phyloP scores from a whole-genome alignment of 1,140 invertebrate genomes.

The Drosophila leontia region DNA sequence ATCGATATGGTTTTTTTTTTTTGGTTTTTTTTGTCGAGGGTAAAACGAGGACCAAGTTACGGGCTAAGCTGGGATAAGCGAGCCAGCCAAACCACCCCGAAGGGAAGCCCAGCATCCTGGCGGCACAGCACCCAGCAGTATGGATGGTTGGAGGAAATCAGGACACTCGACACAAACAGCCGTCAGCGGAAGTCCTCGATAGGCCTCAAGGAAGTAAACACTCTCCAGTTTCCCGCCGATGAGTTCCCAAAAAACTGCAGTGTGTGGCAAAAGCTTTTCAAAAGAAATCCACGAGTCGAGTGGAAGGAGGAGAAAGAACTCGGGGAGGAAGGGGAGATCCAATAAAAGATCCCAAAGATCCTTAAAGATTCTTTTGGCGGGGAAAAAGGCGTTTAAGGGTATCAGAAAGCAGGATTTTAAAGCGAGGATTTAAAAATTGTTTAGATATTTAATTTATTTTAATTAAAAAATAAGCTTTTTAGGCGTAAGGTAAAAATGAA shows the following conservation, averaged over 20 bases:
- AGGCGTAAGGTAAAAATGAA: too few relatives aligned
- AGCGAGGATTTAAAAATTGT: too few relatives aligned
- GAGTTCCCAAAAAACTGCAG: conserved; percentile 40
- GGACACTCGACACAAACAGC: conserved; percentile 44
- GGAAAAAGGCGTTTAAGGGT: neutral
- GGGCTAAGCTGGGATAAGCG: conserved; percentile 67
- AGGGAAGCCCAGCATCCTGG: conserved; percentile 9
- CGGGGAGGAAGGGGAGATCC: neutral
- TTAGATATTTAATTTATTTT: neutral
- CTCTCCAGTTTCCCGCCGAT: conserved; percentile 45
- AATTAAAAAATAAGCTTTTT: too few relatives aligned
- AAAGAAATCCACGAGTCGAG: neutral
- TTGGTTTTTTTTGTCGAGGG: neutral
- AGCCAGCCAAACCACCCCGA: conserved; percentile 39
- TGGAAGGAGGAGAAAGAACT: neutral
- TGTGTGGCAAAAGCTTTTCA: conserved; percentile 54
- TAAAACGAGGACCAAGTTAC: conserved; percentile 43
- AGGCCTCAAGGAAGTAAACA: conserved; percentile 79
- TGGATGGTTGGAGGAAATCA: conserved; percentile 1
- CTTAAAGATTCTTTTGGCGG: neutral
- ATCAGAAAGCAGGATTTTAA: neutral
- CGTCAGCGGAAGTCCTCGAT: conserved; percentile 70
- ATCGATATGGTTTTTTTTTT: conserved; percentile 46
- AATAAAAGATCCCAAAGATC: neutral
- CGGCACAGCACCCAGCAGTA: conserved; percentile 11